A percentile compares a stretch with the other conserved stretches of the same genome.
phyloP scores from a whole-genome alignment of 2,797 vertebrate species.

The Epinephelus awoara region DNA sequence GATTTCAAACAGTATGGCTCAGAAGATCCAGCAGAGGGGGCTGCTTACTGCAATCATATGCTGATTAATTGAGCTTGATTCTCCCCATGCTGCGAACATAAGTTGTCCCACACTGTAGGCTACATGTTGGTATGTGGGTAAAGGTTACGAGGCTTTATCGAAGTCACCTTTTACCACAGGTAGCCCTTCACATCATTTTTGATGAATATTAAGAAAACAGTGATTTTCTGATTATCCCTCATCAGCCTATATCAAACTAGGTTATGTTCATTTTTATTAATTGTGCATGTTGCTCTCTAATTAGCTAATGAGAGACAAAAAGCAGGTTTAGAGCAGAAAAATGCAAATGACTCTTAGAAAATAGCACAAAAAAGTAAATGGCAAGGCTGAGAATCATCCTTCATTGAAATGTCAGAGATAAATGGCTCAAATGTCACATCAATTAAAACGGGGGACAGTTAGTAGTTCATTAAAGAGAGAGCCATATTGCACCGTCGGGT shows the following conservation, averaged over 20 bases:
- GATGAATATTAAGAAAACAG: constrained; percentile 82
- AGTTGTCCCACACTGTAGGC: constrained; percentile 86
- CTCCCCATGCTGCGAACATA: constrained; percentile 87
- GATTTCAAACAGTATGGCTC: constrained; percentile 82
- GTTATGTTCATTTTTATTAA: constrained; percentile 87
- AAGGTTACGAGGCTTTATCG: constrained; percentile 84
- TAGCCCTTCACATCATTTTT: constrained; percentile 81
- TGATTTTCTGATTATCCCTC: constrained; percentile 82
- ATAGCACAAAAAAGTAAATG: constrained; percentile 88
- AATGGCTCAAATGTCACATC: constrained; percentile 90
- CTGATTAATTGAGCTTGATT: constrained; percentile 88
- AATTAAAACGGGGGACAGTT: constrained; percentile 89
- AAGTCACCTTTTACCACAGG: constrained; percentile 84
- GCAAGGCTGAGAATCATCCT: constrained; percentile 87
- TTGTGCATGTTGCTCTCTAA: constrained; percentile 84
- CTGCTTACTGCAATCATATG: constrained; percentile 87
- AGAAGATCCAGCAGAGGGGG: constrained; percentile 87
- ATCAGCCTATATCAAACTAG: constrained; percentile 85
- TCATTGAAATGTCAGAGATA: constrained; percentile 90
- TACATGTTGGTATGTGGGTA: constrained; percentile 86
- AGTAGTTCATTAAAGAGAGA: constrained; percentile 89
- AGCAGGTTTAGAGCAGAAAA: constrained; percentile 84
- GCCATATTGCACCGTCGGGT: constrained; percentile 88
- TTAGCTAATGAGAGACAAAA: constrained; percentile 87
- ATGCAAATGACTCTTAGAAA: constrained; percentile 87